A percentile compares a stretch with the other conserved stretches of the same genome.
phyloP scores from a whole-genome alignment of 1,140 invertebrate genomes.

The Gryllus bimaculatus region DNA sequence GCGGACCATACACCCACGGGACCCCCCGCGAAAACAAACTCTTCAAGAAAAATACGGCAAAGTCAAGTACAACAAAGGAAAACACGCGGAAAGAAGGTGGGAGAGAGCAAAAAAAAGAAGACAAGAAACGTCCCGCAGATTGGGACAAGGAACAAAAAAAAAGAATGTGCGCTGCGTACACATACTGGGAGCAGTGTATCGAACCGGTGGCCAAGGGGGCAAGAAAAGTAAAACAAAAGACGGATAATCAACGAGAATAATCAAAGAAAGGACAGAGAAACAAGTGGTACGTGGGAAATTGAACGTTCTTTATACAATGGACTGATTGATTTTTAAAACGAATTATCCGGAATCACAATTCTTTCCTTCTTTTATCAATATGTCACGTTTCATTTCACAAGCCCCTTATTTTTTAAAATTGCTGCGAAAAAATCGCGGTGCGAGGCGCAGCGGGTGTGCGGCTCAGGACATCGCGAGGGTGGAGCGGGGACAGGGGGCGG shows the following conservation, averaged over 20 bases:
- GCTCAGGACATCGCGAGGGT: too few species aligned
- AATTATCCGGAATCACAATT: neutral
- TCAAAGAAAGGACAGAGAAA: neutral
- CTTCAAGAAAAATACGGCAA: too few species aligned
- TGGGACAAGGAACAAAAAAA: neutral
- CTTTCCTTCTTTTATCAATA: neutral
- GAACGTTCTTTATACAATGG: neutral
- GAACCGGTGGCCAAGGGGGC: neutral
- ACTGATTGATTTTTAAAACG: conserved; percentile 2
- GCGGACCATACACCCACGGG: too few species aligned
- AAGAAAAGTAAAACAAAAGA: conserved; percentile 1
- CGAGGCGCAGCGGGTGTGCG: too few species aligned
- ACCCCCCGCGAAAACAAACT: too few species aligned
- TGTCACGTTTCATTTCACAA: neutral
- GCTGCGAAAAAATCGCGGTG: neutral
- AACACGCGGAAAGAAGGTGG: neutral
- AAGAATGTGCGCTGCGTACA: neutral
- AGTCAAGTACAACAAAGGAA: neutral
- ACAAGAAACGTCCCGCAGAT: neutral
- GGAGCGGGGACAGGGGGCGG: too few species aligned
- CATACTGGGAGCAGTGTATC: neutral
- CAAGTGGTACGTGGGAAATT: neutral
- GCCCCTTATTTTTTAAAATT: neutral
- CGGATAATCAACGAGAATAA: conserved; percentile 4
- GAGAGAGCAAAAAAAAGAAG: neutral